Evolutionary conservation across 2,888 invertebrate species (phyloP), one percentile per base, ranked within the genome.

Genomic region (Phalera bucephala): DNA sequence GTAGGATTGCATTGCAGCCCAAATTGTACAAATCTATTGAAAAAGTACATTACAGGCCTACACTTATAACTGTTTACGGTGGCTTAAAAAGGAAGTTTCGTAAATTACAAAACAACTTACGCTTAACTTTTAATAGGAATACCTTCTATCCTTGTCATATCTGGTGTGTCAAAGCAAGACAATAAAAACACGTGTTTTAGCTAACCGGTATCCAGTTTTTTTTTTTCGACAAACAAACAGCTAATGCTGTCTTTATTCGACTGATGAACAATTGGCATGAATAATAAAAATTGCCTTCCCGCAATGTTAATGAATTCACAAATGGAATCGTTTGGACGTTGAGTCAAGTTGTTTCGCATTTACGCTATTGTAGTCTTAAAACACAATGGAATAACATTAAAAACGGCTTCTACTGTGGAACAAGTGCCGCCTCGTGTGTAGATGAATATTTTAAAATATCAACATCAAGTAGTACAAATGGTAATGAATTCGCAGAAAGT

Each of bases 241-340:
- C n/a, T n/a, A n/a, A n/a, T n/a, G n/a, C n/a, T n/a, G n/a, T n/a
- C n/a, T n/a, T n/a, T 23, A 52, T 61, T 53, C 57, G 38, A 39
- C 30, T 45, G 42, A 54, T 52, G 45, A 36, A 33, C 37, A 34
- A 52, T 60, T 49, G 12, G 32, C 45, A 47, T 56, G 48, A 64
- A 49, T 48, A 52, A 55, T 52, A 38, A 44, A 43, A 49, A 47
- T 28, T 39, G 42, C 36, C 46, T 45, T 3, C 5, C 3, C 31
- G 29, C 25, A 38, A 34, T 32, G 12, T 13, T 8, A 6, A 26
- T 23, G 19, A 28, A 13, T 22, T 38, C 37, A 44, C 41, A 44
- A 43, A 41, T 43, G 27, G 33, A 42, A 31, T 28, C 17, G 11
- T 12, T 14, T 14, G 3, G 14, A 14, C 14, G 7, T 23, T 2